Conservation (phyloP, 2,888 invertebrate genomes). For the Aproaerema taeniolella region DNA sequence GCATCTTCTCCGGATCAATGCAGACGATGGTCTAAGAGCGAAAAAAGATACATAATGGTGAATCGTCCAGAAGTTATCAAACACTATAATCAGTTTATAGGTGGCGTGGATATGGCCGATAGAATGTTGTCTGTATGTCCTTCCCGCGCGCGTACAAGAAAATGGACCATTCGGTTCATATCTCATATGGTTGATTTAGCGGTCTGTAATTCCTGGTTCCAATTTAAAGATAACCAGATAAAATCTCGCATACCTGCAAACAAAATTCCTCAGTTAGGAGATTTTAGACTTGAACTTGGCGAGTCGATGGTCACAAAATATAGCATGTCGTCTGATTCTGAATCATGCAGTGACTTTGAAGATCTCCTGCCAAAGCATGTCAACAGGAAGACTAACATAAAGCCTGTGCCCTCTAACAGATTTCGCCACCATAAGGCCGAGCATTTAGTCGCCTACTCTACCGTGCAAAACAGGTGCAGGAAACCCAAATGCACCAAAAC, state of each 20-base stretch:
- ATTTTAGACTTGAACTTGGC: too few species aligned
- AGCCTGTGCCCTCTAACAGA: too few species aligned
- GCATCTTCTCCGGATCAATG: too few species aligned
- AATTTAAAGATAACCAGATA: not conserved
- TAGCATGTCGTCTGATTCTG: too few species aligned
- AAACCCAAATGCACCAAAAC: not conserved
- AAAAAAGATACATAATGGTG: constrained; percentile 12
- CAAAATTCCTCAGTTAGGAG: too few species aligned
- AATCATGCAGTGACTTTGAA: too few species aligned
- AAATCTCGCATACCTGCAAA: too few species aligned
- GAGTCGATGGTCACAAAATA: too few species aligned
- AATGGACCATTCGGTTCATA: constrained; percentile 11
- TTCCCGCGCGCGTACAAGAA: constrained; percentile 3
- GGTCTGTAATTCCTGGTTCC: constrained; percentile 7
- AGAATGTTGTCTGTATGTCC: constrained; percentile 17
- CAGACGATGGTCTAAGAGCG: constrained; percentile 16
- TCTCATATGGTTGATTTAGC: constrained; percentile 10
- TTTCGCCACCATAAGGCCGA: too few species aligned
- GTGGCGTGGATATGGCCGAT: constrained; percentile 18
- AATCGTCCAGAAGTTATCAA: constrained; percentile 16
- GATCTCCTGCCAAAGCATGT: too few species aligned
- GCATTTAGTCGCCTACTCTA: not conserved
- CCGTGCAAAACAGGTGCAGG: not conserved
- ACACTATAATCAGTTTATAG: too few species aligned
- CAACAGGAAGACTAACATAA: too few species aligned